Conservation (phyloP, 2,888 invertebrate genomes). For the Apodemia zela region DNA sequence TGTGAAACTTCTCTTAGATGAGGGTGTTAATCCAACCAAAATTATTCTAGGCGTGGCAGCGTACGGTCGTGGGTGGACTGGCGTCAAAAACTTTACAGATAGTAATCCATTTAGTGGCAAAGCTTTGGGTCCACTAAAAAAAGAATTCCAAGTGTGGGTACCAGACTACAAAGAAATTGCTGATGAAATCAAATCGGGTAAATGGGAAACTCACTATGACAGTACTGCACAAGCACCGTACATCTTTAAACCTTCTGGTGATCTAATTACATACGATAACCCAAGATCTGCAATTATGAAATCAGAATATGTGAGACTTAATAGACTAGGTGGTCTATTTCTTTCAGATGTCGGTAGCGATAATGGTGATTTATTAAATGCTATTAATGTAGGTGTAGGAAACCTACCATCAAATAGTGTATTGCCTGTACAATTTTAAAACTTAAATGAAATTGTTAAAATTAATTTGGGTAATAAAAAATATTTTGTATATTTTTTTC, state of each 20-base stretch:
- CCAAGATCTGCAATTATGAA: not conserved
- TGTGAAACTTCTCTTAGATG: not conserved
- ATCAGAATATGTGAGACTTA: not conserved
- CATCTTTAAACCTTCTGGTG: no score
- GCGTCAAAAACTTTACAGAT: not conserved
- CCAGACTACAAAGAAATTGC: not conserved
- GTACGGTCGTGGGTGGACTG: not conserved
- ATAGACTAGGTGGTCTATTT: not conserved
- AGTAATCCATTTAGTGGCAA: not conserved
- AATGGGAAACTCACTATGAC: not conserved
- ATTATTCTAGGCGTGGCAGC: not conserved
- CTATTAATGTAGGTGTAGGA: not conserved
- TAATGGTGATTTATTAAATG: not conserved
- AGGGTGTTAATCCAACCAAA: not conserved
- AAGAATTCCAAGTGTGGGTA: not conserved
- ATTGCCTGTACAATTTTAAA: not conserved
- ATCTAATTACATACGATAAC: not conserved
- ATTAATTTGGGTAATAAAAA: no score
- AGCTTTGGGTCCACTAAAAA: not conserved
- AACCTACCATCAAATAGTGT: not conserved
- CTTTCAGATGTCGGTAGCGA: not conserved
- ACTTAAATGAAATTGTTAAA: no score
- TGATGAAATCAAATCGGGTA: not conserved
- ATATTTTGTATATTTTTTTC: no score
- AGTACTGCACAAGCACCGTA: not conserved